These are phyloP conservation scores for Pammene fasciana DNA, from an alignment of 2,888 invertebrate species.

Conservation along the genomic window DNA sequence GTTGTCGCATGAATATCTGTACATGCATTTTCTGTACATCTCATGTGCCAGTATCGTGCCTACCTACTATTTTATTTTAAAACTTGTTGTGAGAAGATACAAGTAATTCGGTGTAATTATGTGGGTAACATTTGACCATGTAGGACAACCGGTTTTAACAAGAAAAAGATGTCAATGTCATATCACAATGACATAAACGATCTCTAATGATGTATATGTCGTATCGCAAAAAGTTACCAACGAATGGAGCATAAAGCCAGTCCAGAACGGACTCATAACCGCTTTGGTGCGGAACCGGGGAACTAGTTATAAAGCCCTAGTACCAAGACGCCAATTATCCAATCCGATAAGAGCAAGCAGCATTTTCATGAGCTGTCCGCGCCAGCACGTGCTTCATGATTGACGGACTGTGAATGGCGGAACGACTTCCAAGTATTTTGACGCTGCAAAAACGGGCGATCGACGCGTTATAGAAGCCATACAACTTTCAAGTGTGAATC, in stretches of 20 bases:
- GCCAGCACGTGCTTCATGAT: constrained; percentile 67
- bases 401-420: constrained; percentile 71
- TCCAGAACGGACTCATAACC: constrained; percentile 34
- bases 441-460: constrained; percentile 71
- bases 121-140: constrained; percentile 32
- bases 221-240: constrained; percentile 51
- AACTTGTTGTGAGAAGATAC: constrained; percentile 11
- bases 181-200: constrained; percentile 50
- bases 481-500: constrained; percentile 80
- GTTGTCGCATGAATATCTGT: too few species aligned
- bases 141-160: constrained; percentile 24
- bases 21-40: too few species aligned
- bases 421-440: constrained; percentile 77
- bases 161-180: constrained; percentile 40
- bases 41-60: too few species aligned
- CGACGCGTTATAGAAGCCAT: constrained; percentile 71
- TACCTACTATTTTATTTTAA: not conserved
- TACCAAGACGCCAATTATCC: constrained; percentile 63
- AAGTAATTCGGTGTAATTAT: constrained; percentile 13
- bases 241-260: constrained; percentile 50
- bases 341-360: constrained; percentile 59
- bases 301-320: constrained; percentile 58
- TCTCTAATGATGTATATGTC: constrained; percentile 54
- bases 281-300: constrained; percentile 61
- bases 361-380: constrained; percentile 62